Evolutionary conservation across 2,888 invertebrate genomes (phyloP), one percentile per base, ranked within the genome.

Genomic region (Thymelicus lineola): DNA sequence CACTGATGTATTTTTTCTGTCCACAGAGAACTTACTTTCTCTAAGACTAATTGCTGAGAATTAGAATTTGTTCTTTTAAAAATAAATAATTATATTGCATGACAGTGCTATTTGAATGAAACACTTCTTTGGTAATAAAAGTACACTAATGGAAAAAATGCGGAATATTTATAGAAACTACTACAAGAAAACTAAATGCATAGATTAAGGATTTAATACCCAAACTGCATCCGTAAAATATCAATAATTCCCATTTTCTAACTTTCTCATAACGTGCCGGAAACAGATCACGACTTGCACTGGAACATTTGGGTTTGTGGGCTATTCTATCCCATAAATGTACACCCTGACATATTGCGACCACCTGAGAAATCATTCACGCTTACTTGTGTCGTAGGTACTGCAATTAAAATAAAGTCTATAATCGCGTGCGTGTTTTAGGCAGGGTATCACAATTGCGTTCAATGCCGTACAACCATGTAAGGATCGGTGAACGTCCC

Each of bases 301-400:
- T 76, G 71, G 79, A 81, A 79, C 83, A 88, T 87, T 87, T 81
- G 82, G 87, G 85, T 88, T 87, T 87, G 84, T 86, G 84, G 82
- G 82, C 79, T 82, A 79, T 78, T 36, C 80, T 79, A 80, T 79
- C 77, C 76, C 78, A 78, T 79, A 77, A 80, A 78, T 60, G 78
- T 76, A 75, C 70, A 72, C 66, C 53, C 71, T 67, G 71, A 71
- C 72, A 73, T 68, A 66, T 66, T 57, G 58, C 42, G 55, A 62
- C 55, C 61, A 70, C 55, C 57, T 67, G 64, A 70, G 28, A 42
- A 62, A 68, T 35, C 7, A 6, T 61, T 28, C 46, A 75, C 35
- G 36, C 63, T 14, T 73, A 69, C 68, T 38, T 73, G 48, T 42
- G 63, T 73, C 60, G 42, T n/a, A n/a, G n/a, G n/a, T 75, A 68